Evolutionary conservation across 2,113 vertebrate species (phyloP).

Genomic region (Gymnogyps californianus): DNA sequence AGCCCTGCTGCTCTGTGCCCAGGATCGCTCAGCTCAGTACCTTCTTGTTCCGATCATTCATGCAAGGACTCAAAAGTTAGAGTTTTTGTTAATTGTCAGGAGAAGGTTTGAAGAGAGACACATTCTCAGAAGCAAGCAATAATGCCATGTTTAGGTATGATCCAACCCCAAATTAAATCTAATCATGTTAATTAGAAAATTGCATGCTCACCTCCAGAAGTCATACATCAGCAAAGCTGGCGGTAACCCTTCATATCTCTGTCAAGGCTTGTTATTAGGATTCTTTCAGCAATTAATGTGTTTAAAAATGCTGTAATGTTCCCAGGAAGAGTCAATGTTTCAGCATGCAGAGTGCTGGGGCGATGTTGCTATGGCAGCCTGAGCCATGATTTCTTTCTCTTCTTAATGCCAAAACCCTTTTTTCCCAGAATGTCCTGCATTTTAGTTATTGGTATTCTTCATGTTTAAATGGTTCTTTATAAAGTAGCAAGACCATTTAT

Average conservation of each 20-base stretch:
- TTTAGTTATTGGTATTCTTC: not conserved
- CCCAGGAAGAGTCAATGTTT: not conserved
- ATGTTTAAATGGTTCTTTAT: not conserved
- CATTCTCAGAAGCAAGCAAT: not conserved
- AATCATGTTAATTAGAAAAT: not conserved
- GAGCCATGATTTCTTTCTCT: slow-evolving; percentile 26
- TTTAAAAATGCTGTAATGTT: not conserved
- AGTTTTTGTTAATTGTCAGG: not conserved
- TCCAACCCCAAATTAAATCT: not conserved
- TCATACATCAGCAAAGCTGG: not conserved
- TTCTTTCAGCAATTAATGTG: slow-evolving; percentile 5
- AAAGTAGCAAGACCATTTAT: not conserved
- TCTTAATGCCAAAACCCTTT: not conserved
- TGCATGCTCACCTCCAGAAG: not conserved
- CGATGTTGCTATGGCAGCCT: slow-evolving; percentile 67
- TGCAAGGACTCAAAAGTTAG: not conserved
- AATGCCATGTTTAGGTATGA: not conserved
- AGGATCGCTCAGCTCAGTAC: not conserved
- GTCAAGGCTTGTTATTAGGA: not conserved
- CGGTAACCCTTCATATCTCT: not conserved
- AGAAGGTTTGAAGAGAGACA: not conserved
- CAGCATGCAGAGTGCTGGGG: slow-evolving; percentile 20
- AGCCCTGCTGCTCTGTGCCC: not conserved
- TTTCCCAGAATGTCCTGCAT: not conserved
- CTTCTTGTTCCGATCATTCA: not conserved